Evolutionary conservation across 2,888 invertebrate species (phyloP).

Genomic region (Drosophila hamatofila): DNA sequence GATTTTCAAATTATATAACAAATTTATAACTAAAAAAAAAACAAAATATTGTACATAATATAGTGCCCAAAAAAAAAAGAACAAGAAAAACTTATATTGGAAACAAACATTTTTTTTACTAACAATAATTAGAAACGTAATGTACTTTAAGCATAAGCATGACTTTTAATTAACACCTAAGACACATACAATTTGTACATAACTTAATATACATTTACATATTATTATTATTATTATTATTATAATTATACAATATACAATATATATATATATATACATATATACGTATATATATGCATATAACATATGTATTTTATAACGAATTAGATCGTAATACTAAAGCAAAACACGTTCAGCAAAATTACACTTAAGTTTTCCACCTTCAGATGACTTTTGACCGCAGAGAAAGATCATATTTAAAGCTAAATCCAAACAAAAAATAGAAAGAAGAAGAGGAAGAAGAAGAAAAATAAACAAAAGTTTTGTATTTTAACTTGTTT

Average conservation of each 20-base stretch:
- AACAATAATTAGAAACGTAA: constrained; percentile 64
- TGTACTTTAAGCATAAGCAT: constrained; percentile 65
- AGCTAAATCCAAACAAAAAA: constrained; percentile 20
- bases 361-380: constrained; percentile 75
- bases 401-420: constrained; percentile 52
- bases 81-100: constrained; percentile 27
- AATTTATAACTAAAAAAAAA: constrained; percentile 54
- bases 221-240: constrained; percentile 15
- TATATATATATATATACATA: constrained; percentile 23
- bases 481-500: constrained; percentile 62
- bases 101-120: constrained; percentile 65
- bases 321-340: constrained; percentile 41
- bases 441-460: constrained; percentile 10
- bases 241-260: constrained; percentile 31
- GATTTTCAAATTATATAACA: constrained; percentile 69
- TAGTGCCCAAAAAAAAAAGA: constrained; percentile 51
- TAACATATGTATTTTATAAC: constrained; percentile 46
- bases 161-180: constrained; percentile 67
- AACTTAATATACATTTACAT: constrained; percentile 49
- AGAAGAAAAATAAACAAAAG: not conserved
- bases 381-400: constrained; percentile 76
- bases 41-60: constrained; percentile 62
- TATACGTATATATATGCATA: constrained; percentile 17
- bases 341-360: constrained; percentile 66
- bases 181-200: constrained; percentile 54